phyloP scores from a whole-genome alignment of 2,888 invertebrate species.

The Tachina fera region DNA sequence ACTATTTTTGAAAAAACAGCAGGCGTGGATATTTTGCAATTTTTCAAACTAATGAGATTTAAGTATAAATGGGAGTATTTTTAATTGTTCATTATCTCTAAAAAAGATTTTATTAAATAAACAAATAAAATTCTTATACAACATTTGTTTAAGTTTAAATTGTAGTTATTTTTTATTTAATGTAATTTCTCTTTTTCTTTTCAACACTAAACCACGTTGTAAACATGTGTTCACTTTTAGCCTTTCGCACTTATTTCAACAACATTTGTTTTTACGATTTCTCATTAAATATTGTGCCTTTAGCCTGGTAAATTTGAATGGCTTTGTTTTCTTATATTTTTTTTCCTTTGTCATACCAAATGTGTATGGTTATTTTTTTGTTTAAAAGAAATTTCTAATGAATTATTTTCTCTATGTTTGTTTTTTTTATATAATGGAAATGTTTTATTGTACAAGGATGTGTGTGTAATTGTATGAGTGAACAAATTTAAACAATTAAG shows the following conservation, averaged over 20 bases:
- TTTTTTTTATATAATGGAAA: neutral
- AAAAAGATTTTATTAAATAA: no score
- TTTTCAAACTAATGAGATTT: no score
- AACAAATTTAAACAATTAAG: neutral
- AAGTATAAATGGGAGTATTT: no score
- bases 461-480: neutral
- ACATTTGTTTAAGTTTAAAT: no score
- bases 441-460: neutral
- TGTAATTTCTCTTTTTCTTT: neutral
- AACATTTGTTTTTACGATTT: slow-evolving; percentile 45
- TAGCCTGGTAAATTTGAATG: slow-evolving; percentile 56
- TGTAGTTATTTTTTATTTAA: neutral
- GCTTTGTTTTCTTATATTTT: slow-evolving; percentile 33
- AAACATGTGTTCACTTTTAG: slow-evolving; percentile 11
- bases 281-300: slow-evolving; percentile 63
- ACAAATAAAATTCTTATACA: no score
- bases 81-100: no score
- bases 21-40: no score
- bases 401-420: slow-evolving; percentile 32
- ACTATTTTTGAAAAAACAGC: no score
- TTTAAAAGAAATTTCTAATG: slow-evolving; percentile 43
- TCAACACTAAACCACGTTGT: neutral
- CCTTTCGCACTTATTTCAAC: slow-evolving; percentile 20
- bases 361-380: neutral
- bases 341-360: neutral